Evolutionary conservation across 2,888 invertebrate species (phyloP).

Genomic region (Troides oblongomaculatus): DNA sequence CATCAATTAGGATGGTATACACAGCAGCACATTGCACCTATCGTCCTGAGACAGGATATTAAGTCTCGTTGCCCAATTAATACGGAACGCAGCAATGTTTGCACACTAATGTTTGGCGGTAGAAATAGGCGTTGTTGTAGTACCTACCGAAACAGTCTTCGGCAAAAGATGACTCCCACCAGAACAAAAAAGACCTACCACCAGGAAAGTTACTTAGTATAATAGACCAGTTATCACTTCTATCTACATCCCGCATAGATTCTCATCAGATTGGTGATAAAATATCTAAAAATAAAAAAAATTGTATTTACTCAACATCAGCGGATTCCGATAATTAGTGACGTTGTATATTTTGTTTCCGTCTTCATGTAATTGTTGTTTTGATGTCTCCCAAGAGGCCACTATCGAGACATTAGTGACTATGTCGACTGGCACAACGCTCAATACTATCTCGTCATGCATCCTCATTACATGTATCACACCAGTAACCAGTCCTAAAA

Average conservation of each 20-base stretch:
- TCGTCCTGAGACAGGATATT: too few species aligned
- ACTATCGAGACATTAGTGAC: slow-evolving; percentile 6
- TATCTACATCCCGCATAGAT: neutral
- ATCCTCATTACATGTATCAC: neutral
- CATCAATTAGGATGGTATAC: too few species aligned
- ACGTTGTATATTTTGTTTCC: slow-evolving; percentile 20
- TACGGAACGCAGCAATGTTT: too few species aligned
- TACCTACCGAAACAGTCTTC: too few species aligned
- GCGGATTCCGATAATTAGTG: slow-evolving; percentile 11
- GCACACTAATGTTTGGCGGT: too few species aligned
- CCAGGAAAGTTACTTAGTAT: neutral
- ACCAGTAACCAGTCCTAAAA: slow-evolving; percentile 5
- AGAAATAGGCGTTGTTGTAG: too few species aligned
- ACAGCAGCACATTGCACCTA: too few species aligned
- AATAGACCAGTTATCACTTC: neutral
- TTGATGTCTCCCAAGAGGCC: slow-evolving; percentile 12
- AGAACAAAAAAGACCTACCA: neutral
- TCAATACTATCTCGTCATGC: neutral
- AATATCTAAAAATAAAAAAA: neutral
- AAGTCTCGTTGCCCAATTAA: too few species aligned
- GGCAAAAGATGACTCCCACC: neutral
- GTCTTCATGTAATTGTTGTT: slow-evolving; percentile 2
- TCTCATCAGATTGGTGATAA: neutral
- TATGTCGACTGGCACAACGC: slow-evolving; percentile 13
- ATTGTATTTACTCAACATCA: slow-evolving; percentile 5